Evolutionary conservation across 2,888 invertebrate genomes (phyloP).

Genomic region (Lacanobia wlatinum): DNA sequence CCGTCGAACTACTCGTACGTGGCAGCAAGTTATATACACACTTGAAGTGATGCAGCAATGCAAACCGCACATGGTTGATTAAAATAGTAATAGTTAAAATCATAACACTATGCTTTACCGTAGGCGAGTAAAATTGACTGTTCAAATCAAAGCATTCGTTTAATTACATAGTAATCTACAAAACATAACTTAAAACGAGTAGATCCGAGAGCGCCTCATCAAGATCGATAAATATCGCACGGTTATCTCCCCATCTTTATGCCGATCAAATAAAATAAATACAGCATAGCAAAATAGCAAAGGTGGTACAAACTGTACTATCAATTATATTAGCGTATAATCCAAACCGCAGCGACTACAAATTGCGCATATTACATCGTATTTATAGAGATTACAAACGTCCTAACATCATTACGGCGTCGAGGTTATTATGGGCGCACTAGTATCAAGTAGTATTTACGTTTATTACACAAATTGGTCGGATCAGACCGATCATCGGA

Average conservation of each 20-base stretch:
- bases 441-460: constrained; percentile 66
- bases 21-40: constrained; percentile 12
- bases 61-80: constrained; percentile 1
- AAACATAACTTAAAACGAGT: background rate
- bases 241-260: constrained; percentile 11
- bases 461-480: constrained; percentile 72
- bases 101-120: no score
- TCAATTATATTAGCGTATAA: constrained; percentile 57
- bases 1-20: constrained; percentile 15
- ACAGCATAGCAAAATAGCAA: constrained; percentile 26
- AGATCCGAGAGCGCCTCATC: background rate
- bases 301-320: constrained; percentile 51
- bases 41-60: background rate
- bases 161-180: background rate
- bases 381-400: constrained; percentile 62
- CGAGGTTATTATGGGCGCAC: constrained; percentile 58
- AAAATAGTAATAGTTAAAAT: background rate
- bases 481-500: constrained; percentile 53
- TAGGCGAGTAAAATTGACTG: no score
- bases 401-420: constrained; percentile 54
- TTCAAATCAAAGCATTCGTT: constrained; percentile 1
- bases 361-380: constrained; percentile 60
- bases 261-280: constrained; percentile 41
- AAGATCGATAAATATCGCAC: constrained; percentile 25
- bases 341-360: constrained; percentile 60